Conservation (phyloP, 2,888 invertebrate genomes). For the Acronicta aceris region DNA sequence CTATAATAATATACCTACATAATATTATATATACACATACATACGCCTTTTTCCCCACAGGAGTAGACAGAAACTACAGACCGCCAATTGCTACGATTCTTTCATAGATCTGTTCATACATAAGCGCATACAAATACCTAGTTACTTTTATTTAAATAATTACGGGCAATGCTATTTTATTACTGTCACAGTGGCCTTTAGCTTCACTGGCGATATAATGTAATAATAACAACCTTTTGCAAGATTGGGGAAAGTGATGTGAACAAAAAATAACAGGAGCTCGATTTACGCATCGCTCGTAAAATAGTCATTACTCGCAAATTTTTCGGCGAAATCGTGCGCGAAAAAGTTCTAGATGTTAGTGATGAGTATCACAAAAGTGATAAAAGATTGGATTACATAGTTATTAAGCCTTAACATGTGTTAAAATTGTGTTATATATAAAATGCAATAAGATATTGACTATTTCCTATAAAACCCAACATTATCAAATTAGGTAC, state of each 20-base stretch:
- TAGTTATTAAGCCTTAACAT: no score
- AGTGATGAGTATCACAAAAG: conserved; percentile 9
- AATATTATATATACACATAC: no score
- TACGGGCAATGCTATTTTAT: neutral
- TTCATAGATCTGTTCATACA: no score
- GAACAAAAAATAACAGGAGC: conserved; percentile 21
- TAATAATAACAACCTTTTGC: conserved; percentile 9
- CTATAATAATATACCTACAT: no score
- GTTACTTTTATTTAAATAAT: neutral
- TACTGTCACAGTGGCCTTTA: conserved; percentile 10
- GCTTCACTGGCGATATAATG: neutral
- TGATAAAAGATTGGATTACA: conserved; percentile 7
- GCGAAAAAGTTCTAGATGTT: conserved; percentile 7
- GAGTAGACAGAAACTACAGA: no score
- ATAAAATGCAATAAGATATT: no score
- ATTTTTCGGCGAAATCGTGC: conserved; percentile 31
- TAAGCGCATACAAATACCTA: no score
- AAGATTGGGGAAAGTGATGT: conserved; percentile 34
- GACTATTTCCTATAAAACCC: no score
- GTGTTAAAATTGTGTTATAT: no score
- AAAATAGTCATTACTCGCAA: conserved; percentile 44
- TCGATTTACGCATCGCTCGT: conserved; percentile 33
- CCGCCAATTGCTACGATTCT: no score
- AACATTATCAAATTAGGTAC: no score
- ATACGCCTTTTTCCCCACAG: no score